phyloP scores from a whole-genome alignment of 1,140 invertebrate species.

The Bombyx mandarina region DNA sequence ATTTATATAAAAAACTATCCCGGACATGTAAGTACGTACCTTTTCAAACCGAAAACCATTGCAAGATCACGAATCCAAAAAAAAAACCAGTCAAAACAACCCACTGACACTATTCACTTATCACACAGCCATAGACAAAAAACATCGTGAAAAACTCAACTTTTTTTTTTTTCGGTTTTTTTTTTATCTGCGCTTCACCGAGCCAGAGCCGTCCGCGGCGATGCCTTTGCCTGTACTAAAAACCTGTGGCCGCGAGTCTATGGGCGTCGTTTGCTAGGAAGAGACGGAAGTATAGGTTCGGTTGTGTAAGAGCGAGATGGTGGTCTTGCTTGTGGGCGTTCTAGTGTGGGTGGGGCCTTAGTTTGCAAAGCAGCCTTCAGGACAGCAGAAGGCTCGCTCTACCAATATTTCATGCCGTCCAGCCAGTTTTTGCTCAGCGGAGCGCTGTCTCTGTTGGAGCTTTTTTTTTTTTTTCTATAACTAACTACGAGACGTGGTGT shows the following conservation, averaged over 20 bases:
- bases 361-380: slow-evolving; percentile 37
- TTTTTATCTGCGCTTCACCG: slow-evolving; percentile 13
- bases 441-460: slow-evolving; percentile 49
- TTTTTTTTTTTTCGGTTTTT: slow-evolving; percentile 14
- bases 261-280: slow-evolving; percentile 43
- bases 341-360: slow-evolving; percentile 37
- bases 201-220: slow-evolving; percentile 36
- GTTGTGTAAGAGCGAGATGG: slow-evolving; percentile 27
- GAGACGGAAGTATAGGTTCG: slow-evolving; percentile 32
- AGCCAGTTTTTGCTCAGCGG: slow-evolving; percentile 37
- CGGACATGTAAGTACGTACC: no score
- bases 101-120: no score
- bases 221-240: slow-evolving; percentile 58
- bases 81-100: no score
- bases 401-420: slow-evolving; percentile 42
- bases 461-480: slow-evolving; percentile 35
- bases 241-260: slow-evolving; percentile 48
- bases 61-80: no score
- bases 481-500: slow-evolving; percentile 25
- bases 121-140: no score
- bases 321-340: slow-evolving; percentile 37
- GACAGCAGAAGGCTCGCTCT: slow-evolving; percentile 11
- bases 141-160: no score
- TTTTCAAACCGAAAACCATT: no score
- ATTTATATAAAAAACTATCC: no score